Conservation (phyloP, 2,113 vertebrate genomes). For the Lampris megalopsis region DNA sequence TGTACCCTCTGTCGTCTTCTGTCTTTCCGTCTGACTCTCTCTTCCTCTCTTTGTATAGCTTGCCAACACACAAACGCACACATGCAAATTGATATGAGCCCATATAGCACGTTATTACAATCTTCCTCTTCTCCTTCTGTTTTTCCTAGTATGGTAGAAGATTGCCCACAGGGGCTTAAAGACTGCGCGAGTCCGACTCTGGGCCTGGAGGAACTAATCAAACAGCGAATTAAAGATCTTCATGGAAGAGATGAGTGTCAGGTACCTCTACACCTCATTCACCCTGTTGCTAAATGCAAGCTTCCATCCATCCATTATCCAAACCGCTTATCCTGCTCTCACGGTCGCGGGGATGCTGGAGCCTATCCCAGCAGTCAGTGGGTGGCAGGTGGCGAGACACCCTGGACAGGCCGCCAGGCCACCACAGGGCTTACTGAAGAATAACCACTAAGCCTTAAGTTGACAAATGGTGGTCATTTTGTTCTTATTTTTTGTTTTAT, state of each 20-base stretch:
- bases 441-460: too few species aligned
- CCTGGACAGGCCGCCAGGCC: too few species aligned
- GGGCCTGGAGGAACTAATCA: constrained; percentile 86
- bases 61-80: neutral
- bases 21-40: neutral
- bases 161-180: constrained; percentile 83
- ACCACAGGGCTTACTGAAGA: too few species aligned
- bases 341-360: too few species aligned
- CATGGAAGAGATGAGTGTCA: constrained; percentile 87
- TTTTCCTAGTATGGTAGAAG: constrained; percentile 85
- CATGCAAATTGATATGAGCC: neutral
- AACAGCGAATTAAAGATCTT: constrained; percentile 81
- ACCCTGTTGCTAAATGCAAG: neutral
- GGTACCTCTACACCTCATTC: constrained; percentile 69
- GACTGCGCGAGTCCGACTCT: constrained; percentile 85
- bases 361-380: too few species aligned
- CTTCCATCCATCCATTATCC: too few species aligned
- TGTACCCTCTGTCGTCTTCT: too few species aligned
- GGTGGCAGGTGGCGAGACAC: too few species aligned
- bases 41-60: neutral
- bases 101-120: neutral
- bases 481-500: too few species aligned
- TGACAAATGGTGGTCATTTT: too few species aligned
- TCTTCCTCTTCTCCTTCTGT: neutral
- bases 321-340: too few species aligned